Percentiles rank a stretch among this genome's conserved stretches.
phyloP scores from a whole-genome alignment of 2,797 vertebrate species.

The Anguilla anguilla region DNA sequence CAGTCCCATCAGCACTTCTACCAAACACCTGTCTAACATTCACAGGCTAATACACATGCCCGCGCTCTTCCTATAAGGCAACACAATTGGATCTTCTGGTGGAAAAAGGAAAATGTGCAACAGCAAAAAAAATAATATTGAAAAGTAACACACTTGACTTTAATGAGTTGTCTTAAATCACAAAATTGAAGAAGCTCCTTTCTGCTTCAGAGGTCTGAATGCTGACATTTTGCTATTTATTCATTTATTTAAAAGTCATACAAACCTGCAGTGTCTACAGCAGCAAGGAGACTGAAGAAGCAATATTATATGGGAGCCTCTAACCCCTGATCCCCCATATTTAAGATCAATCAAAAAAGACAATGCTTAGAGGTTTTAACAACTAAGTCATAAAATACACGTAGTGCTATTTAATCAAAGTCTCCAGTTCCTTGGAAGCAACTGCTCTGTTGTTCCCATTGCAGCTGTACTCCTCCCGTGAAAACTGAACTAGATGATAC shows the following conservation, averaged over 20 bases:
- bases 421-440: not conserved
- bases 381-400: not conserved
- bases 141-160: not conserved
- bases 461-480: conserved; percentile 22
- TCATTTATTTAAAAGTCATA: conserved; percentile 30
- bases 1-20: not conserved
- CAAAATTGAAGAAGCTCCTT: conserved; percentile 22
- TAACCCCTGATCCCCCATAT: not conserved
- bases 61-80: not conserved
- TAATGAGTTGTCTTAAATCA: not conserved
- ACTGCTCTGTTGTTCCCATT: not conserved
- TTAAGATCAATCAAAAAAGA: not conserved
- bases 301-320: not conserved
- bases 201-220: conserved; percentile 23
- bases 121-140: not conserved
- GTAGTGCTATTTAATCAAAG: conserved; percentile 6
- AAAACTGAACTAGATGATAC: conserved; percentile 1
- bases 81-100: not conserved
- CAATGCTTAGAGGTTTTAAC: not conserved
- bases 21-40: not conserved
- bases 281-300: not conserved
- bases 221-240: conserved; percentile 12
- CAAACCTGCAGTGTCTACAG: conserved; percentile 27
- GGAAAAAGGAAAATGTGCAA: not conserved
- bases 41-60: not conserved